Base-by-base conservation (phyloP, 2,113 vertebrate genomes). In the Brevimyrus niger region DNA sequence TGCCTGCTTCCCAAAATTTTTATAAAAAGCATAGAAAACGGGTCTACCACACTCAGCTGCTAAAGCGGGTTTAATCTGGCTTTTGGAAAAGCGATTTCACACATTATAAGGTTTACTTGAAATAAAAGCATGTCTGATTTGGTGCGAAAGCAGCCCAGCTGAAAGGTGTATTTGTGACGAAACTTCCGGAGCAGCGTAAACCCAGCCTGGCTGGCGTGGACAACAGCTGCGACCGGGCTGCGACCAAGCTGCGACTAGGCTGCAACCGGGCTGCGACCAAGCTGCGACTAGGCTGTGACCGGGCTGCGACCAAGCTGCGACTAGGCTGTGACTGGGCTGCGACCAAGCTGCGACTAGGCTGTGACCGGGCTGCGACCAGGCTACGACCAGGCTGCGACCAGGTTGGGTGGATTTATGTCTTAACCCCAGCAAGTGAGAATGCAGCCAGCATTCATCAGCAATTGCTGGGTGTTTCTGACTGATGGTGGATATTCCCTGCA, bases 401-500 rank as follows among this genome's bases (percentile, higher is more conserved):
- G 48, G 11, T n/a, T 1, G n/a, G 13, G 31, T 17, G 35, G 69
- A 76, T 76, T 76, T 58, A 58, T 23, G 15, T 58, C 31, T 58
- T 55, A 58, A 10, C 10, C 50, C 13, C 50, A 87, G 86, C 5
- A 2, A 38, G 42, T 10, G 86, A 87, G 35, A 58, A 87, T 35
- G 46, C 44, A 76, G 38, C 9, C 87, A 65, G 44, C 9, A 55
- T 31, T 88, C 47, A 80, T 61, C 51, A 50, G 80, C 27, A 83
- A 50, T 61, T 21, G 44, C 46, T 55, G 84, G 23, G 38, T 73
- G 58, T 87, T 69, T 48, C 19, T 44, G 58, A 13, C 42, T 35
- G 42, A 35, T 69, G 53, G 58, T 55, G 55, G 84, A 55, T 73
- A 23, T 88, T 88, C 46, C 65, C 53, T 44, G 17, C 89, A 92